These are phyloP conservation scores for Anastrepha obliqua DNA, from an alignment of 1,140 invertebrate species.

Conservation along the genomic window DNA sequence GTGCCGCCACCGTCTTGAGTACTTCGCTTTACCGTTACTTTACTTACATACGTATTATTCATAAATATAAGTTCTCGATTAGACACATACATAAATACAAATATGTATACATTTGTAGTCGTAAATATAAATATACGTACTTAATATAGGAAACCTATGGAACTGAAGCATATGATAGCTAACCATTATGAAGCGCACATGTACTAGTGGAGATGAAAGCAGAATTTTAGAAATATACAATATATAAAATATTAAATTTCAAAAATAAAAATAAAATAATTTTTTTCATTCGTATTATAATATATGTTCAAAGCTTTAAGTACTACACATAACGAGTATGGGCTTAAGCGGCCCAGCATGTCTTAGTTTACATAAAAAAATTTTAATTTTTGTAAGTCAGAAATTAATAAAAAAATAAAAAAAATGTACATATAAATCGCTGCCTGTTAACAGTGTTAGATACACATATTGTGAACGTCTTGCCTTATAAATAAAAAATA, in stretches of 20 bases:
- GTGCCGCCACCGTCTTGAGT: too few relatives aligned
- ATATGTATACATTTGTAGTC: background rate
- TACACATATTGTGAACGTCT: too few relatives aligned
- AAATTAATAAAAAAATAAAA: too few relatives aligned
- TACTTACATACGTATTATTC: background rate
- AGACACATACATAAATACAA: background rate
- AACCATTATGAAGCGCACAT: conserved; percentile 20
- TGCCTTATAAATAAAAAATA: too few relatives aligned
- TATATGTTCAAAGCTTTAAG: too few relatives aligned
- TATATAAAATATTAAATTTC: background rate
- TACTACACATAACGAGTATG: too few relatives aligned
- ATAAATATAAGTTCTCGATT: background rate
- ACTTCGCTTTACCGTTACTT: background rate
- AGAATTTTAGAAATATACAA: background rate
- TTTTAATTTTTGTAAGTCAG: too few relatives aligned
- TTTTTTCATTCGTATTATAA: background rate
- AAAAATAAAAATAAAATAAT: conserved; percentile 3
- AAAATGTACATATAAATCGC: too few relatives aligned
- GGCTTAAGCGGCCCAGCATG: too few relatives aligned
- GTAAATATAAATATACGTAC: conserved; percentile 7
- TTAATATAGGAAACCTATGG: conserved; percentile 50
- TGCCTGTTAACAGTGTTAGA: too few relatives aligned
- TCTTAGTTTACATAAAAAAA: too few relatives aligned
- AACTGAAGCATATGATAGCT: conserved; percentile 41
- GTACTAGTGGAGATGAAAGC: background rate